Evolutionary conservation across 2,113 vertebrate genomes (phyloP).

Genomic region (Archilochus colubris): DNA sequence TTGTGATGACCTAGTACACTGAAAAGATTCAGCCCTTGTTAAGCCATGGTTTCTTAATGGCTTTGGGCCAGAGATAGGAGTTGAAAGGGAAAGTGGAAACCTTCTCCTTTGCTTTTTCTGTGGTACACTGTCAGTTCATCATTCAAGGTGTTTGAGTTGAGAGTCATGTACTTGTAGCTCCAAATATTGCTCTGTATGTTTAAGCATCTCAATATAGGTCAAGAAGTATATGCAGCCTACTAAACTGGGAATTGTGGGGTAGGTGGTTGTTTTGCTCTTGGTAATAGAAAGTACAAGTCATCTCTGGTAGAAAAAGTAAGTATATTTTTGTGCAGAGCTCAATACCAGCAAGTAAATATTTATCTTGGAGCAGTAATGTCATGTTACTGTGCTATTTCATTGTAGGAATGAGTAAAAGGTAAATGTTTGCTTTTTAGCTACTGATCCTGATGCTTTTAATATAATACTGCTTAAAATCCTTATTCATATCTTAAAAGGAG

Average conservation of each 20-base stretch:
- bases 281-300: constrained; percentile 56
- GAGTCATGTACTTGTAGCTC: neutral
- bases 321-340: constrained; percentile 53
- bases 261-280: constrained; percentile 60
- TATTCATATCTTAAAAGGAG: neutral
- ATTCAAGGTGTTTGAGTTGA: neutral
- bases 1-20: neutral
- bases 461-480: constrained; percentile 20
- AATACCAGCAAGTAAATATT: constrained; percentile 67
- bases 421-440: constrained; percentile 48
- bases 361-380: constrained; percentile 26
- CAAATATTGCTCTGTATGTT: neutral
- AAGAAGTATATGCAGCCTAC: neutral
- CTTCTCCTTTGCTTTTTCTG: neutral
- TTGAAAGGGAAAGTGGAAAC: neutral
- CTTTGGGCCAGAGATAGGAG: neutral
- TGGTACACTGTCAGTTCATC: neutral
- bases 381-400: constrained; percentile 37
- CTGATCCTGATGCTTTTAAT: constrained; percentile 35
- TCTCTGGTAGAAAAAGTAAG: constrained; percentile 33
- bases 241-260: constrained; percentile 39
- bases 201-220: neutral
- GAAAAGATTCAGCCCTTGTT: neutral
- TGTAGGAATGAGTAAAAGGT: constrained; percentile 51
- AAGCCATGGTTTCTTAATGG: neutral